Evolutionary conservation across 2,797 vertebrate species (phyloP).

Genomic region (Eremophila alpestris): DNA sequence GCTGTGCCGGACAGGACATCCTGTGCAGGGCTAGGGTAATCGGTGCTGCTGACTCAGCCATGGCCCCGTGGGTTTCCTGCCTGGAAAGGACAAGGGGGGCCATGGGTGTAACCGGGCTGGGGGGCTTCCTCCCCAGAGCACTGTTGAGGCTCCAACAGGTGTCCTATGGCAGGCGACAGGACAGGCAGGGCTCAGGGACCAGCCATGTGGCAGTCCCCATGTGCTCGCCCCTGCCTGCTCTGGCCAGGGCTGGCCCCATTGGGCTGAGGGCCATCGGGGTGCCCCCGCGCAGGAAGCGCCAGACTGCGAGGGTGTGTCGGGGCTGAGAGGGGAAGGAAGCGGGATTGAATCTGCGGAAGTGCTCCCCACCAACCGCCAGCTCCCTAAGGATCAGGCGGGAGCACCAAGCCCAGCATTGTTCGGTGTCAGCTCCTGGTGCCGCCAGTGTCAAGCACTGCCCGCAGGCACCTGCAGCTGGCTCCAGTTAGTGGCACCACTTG

Average conservation of each 20-base stretch:
- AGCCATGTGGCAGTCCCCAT: background rate
- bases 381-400: background rate
- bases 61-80: background rate
- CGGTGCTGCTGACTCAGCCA: background rate
- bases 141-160: accelerated
- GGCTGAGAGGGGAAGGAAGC: slow-evolving; percentile 17
- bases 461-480: background rate
- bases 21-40: background rate
- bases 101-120: background rate
- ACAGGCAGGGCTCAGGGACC: background rate
- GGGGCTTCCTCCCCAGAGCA: background rate
- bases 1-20: background rate
- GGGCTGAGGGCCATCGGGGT: background rate
- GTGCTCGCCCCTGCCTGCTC: background rate
- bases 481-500: background rate
- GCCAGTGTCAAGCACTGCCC: background rate
- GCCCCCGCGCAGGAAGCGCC: accelerated
- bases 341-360: slow-evolving; percentile 42
- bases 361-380: background rate
- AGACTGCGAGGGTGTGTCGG: background rate
- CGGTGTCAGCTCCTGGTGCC: background rate
- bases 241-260: accelerated
- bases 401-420: background rate
- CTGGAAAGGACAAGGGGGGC: background rate
- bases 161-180: background rate